Percentiles rank a stretch among this genome's conserved stretches.
Evolutionary conservation across 2,113 vertebrate genomes (phyloP).

Genomic region (Vicugna pacos): DNA sequence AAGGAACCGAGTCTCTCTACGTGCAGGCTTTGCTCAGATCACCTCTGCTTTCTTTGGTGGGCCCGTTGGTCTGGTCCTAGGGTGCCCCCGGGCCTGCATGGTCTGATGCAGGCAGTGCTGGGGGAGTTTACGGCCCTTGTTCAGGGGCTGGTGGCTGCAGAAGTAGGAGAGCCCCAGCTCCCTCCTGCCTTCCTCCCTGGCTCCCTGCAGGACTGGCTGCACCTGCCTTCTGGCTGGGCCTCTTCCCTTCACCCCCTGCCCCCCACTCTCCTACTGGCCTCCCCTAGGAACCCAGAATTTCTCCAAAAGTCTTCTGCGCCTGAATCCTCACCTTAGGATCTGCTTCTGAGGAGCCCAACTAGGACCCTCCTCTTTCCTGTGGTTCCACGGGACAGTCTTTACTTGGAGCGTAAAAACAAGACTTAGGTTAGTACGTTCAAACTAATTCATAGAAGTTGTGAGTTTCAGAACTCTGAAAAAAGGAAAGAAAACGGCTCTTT

Average conservation of each 20-base stretch:
- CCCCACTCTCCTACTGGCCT: accelerated
- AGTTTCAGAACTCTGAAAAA: background rate
- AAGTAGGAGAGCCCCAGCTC: background rate
- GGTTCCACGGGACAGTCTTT: background rate
- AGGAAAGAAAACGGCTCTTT: background rate
- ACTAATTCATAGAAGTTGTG: background rate
- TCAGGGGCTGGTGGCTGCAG: background rate
- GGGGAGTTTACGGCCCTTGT: background rate
- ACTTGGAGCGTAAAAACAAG: slow-evolving; percentile 13
- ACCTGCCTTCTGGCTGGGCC: background rate
- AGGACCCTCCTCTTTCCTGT: background rate
- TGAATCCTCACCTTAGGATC: background rate
- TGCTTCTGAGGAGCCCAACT: background rate
- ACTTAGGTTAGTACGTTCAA: background rate
- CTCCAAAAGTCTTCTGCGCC: background rate
- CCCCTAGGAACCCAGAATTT: background rate
- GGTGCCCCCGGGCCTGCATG: background rate
- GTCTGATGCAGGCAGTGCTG: background rate
- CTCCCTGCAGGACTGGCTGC: background rate
- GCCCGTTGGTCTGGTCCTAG: background rate
- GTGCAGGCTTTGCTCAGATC: background rate
- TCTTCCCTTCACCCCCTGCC: background rate
- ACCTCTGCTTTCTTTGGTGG: background rate
- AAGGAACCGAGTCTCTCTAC: background rate
- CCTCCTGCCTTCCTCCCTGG: background rate